Conservation (phyloP, 2,113 vertebrate genomes). For the Oreotragus oreotragus region DNA sequence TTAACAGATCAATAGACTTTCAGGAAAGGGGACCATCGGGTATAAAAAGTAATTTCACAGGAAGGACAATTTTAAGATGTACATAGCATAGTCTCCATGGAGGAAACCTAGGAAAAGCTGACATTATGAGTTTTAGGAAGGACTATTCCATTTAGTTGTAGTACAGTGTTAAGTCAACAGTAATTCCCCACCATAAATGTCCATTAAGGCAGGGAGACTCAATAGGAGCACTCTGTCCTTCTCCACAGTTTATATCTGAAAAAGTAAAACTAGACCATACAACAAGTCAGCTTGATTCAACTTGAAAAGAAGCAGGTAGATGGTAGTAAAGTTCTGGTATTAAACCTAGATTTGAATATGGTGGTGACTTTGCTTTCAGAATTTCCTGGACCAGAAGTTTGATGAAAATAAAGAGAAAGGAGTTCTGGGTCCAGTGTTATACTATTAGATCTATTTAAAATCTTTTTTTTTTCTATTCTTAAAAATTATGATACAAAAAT, state of each 20-base stretch:
- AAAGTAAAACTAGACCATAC: neutral
- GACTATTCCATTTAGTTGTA: neutral
- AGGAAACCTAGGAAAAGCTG: neutral
- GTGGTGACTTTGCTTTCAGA: neutral
- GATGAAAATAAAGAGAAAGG: neutral
- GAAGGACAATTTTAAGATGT: neutral
- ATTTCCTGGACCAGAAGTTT: neutral
- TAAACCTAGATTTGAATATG: neutral
- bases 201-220: neutral
- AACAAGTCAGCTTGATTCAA: neutral
- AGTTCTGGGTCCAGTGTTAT: neutral
- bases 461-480: neutral
- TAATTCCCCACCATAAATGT: neutral
- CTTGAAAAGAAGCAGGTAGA: neutral
- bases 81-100: neutral
- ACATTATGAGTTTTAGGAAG: neutral
- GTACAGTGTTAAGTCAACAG: neutral
- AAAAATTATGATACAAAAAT: neutral
- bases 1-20: neutral
- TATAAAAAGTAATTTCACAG: neutral
- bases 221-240: neutral
- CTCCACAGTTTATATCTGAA: neutral
- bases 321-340: neutral
- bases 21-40: neutral
- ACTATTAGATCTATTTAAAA: neutral